These are phyloP conservation scores for Paradisaea rubra DNA, from an alignment of 2,113 vertebrate genomes.

Conservation along the genomic window DNA sequence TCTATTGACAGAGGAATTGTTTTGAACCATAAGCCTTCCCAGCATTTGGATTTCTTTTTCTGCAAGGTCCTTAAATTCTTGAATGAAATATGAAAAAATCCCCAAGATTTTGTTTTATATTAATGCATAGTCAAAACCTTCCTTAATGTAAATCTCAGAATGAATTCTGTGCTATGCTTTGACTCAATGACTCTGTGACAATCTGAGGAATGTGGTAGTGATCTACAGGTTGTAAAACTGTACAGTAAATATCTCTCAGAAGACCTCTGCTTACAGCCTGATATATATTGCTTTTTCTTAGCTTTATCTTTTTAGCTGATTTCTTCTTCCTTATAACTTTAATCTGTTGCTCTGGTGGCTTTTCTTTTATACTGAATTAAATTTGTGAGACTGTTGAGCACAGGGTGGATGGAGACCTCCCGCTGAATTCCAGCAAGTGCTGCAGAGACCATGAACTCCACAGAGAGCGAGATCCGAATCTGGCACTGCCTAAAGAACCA, in stretches of 20 bases:
- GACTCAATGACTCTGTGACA: neutral
- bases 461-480: neutral
- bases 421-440: neutral
- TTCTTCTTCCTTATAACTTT: neutral
- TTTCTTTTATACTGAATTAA: neutral
- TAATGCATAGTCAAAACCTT: neutral
- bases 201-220: neutral
- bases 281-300: neutral
- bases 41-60: neutral
- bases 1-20: neutral
- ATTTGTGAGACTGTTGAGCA: neutral
- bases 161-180: neutral
- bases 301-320: neutral
- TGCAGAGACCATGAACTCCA: neutral
- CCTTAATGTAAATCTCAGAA: neutral
- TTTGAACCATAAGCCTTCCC: neutral
- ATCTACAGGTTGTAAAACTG: neutral
- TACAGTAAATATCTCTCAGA: neutral
- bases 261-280: neutral
- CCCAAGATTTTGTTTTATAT: neutral
- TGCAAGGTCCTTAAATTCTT: neutral
- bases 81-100: neutral
- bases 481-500: neutral
- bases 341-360: neutral
- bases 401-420: neutral